phyloP scores from a whole-genome alignment of 1,140 invertebrate species.

The Ceratina australensis region DNA sequence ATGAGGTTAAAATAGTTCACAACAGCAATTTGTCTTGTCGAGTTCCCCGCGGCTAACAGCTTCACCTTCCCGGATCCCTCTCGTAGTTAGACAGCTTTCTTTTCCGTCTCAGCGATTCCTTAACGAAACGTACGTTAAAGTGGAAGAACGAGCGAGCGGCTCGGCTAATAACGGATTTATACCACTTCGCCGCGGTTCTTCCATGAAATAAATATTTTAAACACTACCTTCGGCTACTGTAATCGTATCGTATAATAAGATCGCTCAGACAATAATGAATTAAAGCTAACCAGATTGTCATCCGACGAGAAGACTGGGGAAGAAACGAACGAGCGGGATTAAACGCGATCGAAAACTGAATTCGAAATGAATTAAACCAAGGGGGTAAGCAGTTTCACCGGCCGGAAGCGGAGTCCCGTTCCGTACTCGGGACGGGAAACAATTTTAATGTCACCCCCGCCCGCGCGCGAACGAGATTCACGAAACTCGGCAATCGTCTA shows the following conservation, averaged over 20 bases:
- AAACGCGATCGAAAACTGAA: not conserved
- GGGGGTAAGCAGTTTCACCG: not conserved
- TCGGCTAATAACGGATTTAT: too few relatives aligned
- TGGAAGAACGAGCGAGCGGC: too few relatives aligned
- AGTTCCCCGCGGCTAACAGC: slow-evolving; percentile 50
- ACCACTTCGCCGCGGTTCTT: too few relatives aligned
- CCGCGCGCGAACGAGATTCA: not conserved
- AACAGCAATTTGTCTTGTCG: slow-evolving; percentile 73
- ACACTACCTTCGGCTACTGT: too few relatives aligned
- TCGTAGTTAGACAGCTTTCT: not conserved
- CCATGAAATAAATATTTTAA: too few relatives aligned
- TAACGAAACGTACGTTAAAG: not conserved
- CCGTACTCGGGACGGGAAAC: not conserved
- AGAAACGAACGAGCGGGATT: too few relatives aligned
- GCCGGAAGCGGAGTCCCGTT: not conserved
- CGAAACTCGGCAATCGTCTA: slow-evolving; percentile 27
- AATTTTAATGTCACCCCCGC: slow-evolving; percentile 18
- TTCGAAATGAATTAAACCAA: not conserved
- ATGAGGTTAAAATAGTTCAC: slow-evolving; percentile 74
- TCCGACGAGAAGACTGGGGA: too few relatives aligned
- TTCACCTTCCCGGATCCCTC: not conserved
- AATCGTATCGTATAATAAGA: too few relatives aligned
- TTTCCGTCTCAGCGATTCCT: slow-evolving; percentile 14
- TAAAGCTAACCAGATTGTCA: too few relatives aligned
- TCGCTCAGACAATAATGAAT: too few relatives aligned